phyloP scores from a whole-genome alignment of 53 echinoderm and acorn worm genomes.

The Crossaster papposus region DNA sequence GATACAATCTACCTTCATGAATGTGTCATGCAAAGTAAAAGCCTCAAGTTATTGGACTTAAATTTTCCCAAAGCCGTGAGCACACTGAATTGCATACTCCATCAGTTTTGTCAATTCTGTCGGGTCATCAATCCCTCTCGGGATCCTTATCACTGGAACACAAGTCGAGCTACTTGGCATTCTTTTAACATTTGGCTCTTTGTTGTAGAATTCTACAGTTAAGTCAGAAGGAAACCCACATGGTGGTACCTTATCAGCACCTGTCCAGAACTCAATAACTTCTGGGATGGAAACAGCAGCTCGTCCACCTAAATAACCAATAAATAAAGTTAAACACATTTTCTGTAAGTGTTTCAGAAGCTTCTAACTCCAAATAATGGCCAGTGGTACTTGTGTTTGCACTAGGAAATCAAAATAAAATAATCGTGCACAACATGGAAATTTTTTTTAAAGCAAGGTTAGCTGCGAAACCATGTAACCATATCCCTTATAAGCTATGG shows the following conservation, averaged over 20 bases:
- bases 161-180: too few relatives aligned
- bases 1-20: slow-evolving; percentile 18
- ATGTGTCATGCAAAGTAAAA: too few relatives aligned
- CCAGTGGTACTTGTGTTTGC: slow-evolving; percentile 9
- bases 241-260: slow-evolving; percentile 15
- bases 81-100: slow-evolving; percentile 26
- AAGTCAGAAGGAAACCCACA: slow-evolving; percentile 43
- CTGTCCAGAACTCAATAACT: slow-evolving; percentile 41
- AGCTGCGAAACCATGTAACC: slow-evolving; percentile 15
- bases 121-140: too few relatives aligned
- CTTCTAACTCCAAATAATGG: slow-evolving; percentile 13
- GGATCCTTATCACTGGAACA: too few relatives aligned
- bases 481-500: slow-evolving; percentile 8
- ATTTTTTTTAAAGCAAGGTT: slow-evolving; percentile 4
- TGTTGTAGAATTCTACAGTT: too few relatives aligned
- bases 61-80: slow-evolving; percentile 33
- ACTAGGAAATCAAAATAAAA: slow-evolving; percentile 17
- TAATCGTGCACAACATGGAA: slow-evolving; percentile 8
- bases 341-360: slow-evolving; percentile 29
- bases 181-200: too few relatives aligned
- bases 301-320: slow-evolving; percentile 26
- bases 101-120: slow-evolving; percentile 20
- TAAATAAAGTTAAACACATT: slow-evolving; percentile 19
- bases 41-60: slow-evolving; percentile 14
- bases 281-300: slow-evolving; percentile 16